These are phyloP conservation scores for Acanthisitta chloris DNA, from an alignment of 2,113 vertebrate species.

Conservation along the genomic window DNA sequence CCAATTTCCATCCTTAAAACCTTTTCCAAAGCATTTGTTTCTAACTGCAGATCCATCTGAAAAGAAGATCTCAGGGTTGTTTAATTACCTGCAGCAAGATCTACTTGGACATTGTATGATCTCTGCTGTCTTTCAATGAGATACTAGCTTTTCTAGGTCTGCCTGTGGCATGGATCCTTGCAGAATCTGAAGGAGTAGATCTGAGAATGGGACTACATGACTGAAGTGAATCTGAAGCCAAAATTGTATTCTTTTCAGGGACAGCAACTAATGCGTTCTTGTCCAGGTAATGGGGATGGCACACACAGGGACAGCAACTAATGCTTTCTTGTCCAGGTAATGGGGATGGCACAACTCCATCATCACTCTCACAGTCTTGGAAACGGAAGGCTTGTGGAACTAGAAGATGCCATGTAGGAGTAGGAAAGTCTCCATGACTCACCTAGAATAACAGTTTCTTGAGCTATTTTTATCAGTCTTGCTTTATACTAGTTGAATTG, in stretches of 20 bases:
- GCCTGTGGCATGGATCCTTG: neutral
- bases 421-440: neutral
- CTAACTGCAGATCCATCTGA: neutral
- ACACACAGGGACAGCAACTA: neutral
- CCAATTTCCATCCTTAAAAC: neutral
- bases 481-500: neutral
- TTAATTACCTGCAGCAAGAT: neutral
- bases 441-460: neutral
- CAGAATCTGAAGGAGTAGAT: neutral
- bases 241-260: neutral
- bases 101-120: neutral
- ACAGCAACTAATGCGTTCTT: neutral
- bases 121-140: neutral
- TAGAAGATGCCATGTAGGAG: neutral
- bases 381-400: neutral
- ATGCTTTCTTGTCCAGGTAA: neutral
- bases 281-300: neutral
- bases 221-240: neutral
- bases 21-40: neutral
- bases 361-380: neutral
- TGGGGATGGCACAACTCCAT: neutral
- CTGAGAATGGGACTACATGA: neutral
- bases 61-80: neutral
- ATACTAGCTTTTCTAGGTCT: neutral
- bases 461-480: neutral